A percentile compares a stretch with the other conserved stretches of the same genome.
These are phyloP conservation scores for Hyppa rectilinea DNA, from an alignment of 2,888 invertebrate genomes.

Conservation along the genomic window DNA sequence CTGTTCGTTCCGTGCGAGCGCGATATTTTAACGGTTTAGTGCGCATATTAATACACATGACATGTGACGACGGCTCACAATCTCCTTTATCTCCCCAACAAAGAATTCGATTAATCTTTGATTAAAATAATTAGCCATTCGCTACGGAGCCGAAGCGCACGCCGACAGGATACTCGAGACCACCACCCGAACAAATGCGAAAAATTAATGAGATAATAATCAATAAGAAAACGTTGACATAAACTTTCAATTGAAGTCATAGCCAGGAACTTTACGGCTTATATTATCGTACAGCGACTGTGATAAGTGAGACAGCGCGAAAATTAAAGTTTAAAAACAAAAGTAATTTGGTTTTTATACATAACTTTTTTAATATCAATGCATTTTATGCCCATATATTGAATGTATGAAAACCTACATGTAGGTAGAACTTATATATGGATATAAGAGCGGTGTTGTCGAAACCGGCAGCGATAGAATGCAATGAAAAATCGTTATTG, in stretches of 20 bases:
- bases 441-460: not conserved
- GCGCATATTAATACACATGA: constrained; percentile 71
- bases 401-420: constrained; percentile 11
- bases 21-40: constrained; percentile 80
- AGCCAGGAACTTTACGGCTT: constrained; percentile 21
- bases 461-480: constrained; percentile 57
- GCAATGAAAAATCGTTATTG: constrained; percentile 66
- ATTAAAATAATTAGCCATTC: constrained; percentile 84
- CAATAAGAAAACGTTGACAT: constrained; percentile 36
- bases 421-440: not conserved
- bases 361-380: not conserved
- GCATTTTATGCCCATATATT: not conserved
- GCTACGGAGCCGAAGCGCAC: constrained; percentile 70
- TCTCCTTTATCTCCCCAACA: constrained; percentile 73
- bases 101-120: constrained; percentile 82
- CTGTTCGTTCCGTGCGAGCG: constrained; percentile 73
- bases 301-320: not conserved
- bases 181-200: constrained; percentile 47
- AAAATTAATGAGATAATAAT: constrained; percentile 53
- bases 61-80: constrained; percentile 75
- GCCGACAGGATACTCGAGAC: constrained; percentile 11
- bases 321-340: constrained; percentile 13
- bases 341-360: not conserved
- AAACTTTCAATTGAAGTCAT: constrained; percentile 37
- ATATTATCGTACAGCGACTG: not conserved